A percentile compares a stretch with the other conserved stretches of the same genome.
These are phyloP conservation scores for Phytoseiulus persimilis DNA, from an alignment of 2,888 invertebrate species.

Conservation along the genomic window DNA sequence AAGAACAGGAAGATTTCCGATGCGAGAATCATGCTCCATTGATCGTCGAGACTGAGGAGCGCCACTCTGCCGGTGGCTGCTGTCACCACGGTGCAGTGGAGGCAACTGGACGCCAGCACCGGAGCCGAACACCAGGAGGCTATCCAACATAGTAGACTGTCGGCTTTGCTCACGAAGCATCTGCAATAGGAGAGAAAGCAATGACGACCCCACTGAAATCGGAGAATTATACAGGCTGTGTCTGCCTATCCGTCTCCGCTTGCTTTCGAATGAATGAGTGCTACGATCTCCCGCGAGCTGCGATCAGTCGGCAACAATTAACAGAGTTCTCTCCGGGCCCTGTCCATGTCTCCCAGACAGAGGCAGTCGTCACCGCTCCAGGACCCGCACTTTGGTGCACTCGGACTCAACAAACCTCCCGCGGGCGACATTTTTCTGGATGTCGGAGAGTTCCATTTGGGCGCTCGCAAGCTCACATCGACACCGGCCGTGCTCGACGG, in stretches of 20 bases:
- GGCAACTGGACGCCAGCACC: not conserved
- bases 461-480: not conserved
- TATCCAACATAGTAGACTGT: not conserved
- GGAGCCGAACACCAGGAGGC: not conserved
- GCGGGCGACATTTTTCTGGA: not conserved
- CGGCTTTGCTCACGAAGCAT: not conserved
- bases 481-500: not conserved
- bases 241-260: too few relatives aligned
- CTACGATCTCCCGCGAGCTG: too few relatives aligned
- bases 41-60: not conserved
- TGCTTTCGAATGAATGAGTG: too few relatives aligned
- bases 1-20: not conserved
- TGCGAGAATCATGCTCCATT: not conserved
- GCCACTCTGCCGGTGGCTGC: not conserved
- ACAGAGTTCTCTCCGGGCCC: too few relatives aligned
- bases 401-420: too few relatives aligned
- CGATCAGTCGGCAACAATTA: too few relatives aligned
- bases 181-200: not conserved
- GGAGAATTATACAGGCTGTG: too few relatives aligned
- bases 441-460: not conserved
- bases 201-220: not conserved
- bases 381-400: too few relatives aligned
- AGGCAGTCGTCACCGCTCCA: too few relatives aligned
- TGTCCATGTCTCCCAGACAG: too few relatives aligned
- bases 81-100: not conserved